phyloP scores from a whole-genome alignment of 2,797 vertebrate species.

The Loriculus beryllinus region DNA sequence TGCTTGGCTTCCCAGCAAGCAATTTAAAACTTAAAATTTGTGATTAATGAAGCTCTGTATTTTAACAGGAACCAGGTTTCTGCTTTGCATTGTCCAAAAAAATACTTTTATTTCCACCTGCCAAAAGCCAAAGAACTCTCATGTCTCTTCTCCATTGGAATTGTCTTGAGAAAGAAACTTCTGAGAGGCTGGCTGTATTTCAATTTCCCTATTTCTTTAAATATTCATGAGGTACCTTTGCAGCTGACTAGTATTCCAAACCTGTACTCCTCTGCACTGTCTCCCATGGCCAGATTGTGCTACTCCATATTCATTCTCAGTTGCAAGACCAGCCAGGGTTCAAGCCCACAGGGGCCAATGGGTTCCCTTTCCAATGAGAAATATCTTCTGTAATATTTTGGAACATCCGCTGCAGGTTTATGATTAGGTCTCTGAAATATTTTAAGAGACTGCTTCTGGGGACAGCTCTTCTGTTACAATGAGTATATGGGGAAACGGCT shows the following conservation, averaged over 20 bases:
- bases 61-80: neutral
- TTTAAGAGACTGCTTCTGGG: neutral
- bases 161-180: neutral
- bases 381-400: neutral
- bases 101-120: neutral
- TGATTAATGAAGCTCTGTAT: neutral
- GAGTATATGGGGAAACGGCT: neutral
- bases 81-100: neutral
- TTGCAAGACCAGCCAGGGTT: neutral
- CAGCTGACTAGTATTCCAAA: neutral
- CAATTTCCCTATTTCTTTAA: neutral
- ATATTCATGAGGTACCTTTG: neutral
- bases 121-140: neutral
- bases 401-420: neutral
- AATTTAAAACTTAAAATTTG: neutral
- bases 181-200: neutral
- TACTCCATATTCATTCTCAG: neutral
- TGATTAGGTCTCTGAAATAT: neutral
- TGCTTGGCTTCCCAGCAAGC: neutral
- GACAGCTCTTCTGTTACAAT: neutral
- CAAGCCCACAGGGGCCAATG: fast-evolving
- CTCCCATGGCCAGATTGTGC: neutral
- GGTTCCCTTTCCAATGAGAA: neutral
- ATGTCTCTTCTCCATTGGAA: neutral
- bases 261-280: neutral